Percentiles rank a stretch among this genome's conserved stretches.
Evolutionary conservation across 2,888 invertebrate species (phyloP).

Genomic region (Eilema depressum): DNA sequence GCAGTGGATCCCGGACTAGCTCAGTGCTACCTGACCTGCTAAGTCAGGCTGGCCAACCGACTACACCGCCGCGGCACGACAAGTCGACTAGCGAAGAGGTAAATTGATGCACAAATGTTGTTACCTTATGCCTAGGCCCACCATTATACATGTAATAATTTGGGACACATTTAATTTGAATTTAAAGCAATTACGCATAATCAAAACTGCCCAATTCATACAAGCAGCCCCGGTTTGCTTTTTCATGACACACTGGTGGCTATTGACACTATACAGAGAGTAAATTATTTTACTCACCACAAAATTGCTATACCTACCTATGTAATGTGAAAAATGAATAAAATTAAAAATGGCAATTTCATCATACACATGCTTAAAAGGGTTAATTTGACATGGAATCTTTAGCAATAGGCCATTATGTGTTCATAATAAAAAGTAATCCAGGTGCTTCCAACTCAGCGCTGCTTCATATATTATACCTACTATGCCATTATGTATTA

Average conservation of each 20-base stretch:
- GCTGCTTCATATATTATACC: conserved; percentile 20
- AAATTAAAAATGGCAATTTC: conserved; percentile 48
- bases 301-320: conserved; percentile 19
- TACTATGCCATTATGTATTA: conserved; percentile 28
- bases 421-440: conserved; percentile 53
- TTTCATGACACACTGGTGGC: conserved; percentile 37
- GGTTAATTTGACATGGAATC: conserved; percentile 51
- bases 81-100: conserved; percentile 99
- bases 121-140: conserved; percentile 37
- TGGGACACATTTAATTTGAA: conserved; percentile 16
- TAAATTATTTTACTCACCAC: conserved; percentile 27
- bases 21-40: conserved; percentile 98
- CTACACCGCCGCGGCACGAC: conserved; percentile 95
- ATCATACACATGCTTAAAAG: conserved; percentile 58
- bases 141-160: conserved; percentile 22
- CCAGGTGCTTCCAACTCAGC: conserved; percentile 58
- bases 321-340: conserved; percentile 12
- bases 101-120: conserved; percentile 63
- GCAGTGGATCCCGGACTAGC: conserved; percentile 93
- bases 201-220: conserved; percentile 15
- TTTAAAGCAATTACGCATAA: conserved; percentile 18
- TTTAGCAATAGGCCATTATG: conserved; percentile 51
- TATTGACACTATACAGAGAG: conserved; percentile 32
- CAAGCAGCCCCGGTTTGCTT: conserved; percentile 42
- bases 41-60: conserved; percentile 94